A percentile compares a stretch with the other conserved stretches of the same genome.
These are phyloP conservation scores for Rana temporaria DNA, from an alignment of 2,113 vertebrate genomes.

Conservation along the genomic window DNA sequence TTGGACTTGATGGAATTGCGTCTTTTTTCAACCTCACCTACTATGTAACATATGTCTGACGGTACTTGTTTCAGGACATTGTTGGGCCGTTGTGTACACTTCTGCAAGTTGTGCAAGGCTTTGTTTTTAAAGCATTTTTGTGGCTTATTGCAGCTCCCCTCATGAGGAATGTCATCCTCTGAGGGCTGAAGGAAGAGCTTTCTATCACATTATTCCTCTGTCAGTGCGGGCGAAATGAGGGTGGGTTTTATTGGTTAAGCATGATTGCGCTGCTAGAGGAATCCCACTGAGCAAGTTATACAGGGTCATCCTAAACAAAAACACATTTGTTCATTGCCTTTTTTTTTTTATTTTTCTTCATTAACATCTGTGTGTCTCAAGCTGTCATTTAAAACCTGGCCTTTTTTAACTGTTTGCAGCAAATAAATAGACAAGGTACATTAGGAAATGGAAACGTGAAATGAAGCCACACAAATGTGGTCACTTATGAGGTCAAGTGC, in stretches of 20 bases:
- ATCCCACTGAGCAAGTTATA: constrained; percentile 28
- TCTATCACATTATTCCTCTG: background rate
- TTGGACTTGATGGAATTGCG: too few species aligned
- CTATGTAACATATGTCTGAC: too few species aligned
- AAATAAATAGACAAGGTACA: background rate
- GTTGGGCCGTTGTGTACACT: too few species aligned
- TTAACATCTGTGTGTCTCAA: constrained; percentile 11
- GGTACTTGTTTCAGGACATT: too few species aligned
- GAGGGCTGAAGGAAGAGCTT: background rate
- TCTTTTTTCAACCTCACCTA: too few species aligned
- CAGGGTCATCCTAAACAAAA: constrained; percentile 23
- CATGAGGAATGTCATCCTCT: background rate
- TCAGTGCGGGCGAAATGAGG: background rate
- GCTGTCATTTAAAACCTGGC: background rate
- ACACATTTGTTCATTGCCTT: constrained; percentile 4
- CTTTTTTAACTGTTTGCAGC: background rate
- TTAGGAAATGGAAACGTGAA: background rate
- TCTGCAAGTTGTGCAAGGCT: too few species aligned
- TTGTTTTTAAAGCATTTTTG: too few species aligned
- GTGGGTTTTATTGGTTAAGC: background rate
- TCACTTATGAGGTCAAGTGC: constrained; percentile 2
- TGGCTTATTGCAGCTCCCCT: background rate
- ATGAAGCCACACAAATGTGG: background rate
- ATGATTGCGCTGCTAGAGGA: background rate
- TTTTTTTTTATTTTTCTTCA: background rate